A percentile compares a stretch with the other conserved stretches of the same genome.
These are phyloP conservation scores for Leptopterna dolabrata DNA, from an alignment of 2,888 invertebrate species.

Conservation along the genomic window DNA sequence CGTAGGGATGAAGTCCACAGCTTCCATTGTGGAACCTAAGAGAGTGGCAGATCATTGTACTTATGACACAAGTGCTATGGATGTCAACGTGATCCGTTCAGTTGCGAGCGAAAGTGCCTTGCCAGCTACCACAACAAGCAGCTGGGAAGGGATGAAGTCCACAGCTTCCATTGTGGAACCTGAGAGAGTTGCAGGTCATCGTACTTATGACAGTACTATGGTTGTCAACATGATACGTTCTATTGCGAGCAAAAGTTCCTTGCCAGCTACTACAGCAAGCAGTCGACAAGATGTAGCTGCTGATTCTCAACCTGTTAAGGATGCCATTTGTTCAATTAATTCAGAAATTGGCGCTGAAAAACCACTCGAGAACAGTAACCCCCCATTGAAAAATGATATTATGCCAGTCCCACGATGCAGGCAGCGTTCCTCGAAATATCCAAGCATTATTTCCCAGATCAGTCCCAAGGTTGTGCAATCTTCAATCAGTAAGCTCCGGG, in stretches of 20 bases:
- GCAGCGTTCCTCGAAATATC: not conserved
- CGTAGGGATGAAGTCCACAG: not conserved
- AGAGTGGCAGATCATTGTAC: not conserved
- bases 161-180: not conserved
- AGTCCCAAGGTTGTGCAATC: not conserved
- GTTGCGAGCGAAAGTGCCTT: not conserved
- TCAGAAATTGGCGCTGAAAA: not conserved
- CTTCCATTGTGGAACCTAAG: not conserved
- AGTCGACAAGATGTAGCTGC: not conserved
- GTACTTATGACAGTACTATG: not conserved
- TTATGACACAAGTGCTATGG: not conserved
- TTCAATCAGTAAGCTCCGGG: not conserved
- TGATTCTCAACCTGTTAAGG: not conserved
- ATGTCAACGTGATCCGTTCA: not conserved
- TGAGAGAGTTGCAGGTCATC: not conserved
- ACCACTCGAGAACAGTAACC: not conserved
- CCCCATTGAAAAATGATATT: not conserved
- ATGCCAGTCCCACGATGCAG: not conserved
- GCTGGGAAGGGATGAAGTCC: not conserved
- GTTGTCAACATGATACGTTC: not conserved
- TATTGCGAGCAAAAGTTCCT: not conserved
- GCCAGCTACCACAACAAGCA: not conserved
- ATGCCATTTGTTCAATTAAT: too few species aligned
- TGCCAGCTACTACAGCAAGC: not conserved
- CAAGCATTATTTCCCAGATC: not conserved